These are phyloP conservation scores for Pseudomyrmex pallidus DNA, from an alignment of 1,140 invertebrate genomes.

Conservation along the genomic window DNA sequence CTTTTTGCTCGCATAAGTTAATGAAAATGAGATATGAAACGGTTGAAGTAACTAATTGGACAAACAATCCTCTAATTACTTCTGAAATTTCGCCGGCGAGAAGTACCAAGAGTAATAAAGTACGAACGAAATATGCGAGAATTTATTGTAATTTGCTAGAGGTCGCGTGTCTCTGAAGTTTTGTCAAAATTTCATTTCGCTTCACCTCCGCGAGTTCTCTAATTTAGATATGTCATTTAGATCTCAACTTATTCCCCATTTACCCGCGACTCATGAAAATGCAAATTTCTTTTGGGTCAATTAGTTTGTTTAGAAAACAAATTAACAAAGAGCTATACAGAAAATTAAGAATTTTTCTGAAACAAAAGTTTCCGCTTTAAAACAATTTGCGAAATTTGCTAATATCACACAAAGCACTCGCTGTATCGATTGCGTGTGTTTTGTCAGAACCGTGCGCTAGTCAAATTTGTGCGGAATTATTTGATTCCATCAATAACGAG, in stretches of 20 bases:
- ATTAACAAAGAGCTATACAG: not conserved
- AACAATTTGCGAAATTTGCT: not conserved
- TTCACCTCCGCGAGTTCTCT: not conserved
- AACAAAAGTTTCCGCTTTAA: not conserved
- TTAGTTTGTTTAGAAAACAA: not conserved
- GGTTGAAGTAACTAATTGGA: not conserved
- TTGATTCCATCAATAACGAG: conserved; percentile 16
- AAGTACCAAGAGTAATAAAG: not conserved
- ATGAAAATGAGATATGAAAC: not conserved
- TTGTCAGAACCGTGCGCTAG: not conserved
- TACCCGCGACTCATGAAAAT: not conserved
- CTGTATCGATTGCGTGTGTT: not conserved
- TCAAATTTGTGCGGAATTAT: not conserved
- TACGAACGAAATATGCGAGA: not conserved
- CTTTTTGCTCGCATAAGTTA: not conserved
- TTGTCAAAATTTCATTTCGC: conserved; percentile 25
- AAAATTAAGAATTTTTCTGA: not conserved
- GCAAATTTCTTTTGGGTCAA: not conserved
- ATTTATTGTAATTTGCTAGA: conserved; percentile 35
- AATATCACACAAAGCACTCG: not conserved
- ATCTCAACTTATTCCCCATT: not conserved
- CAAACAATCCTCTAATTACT: conserved; percentile 32
- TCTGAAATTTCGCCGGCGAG: not conserved
- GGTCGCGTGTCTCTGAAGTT: not conserved
- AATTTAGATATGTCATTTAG: conserved; percentile 23